Conservation (phyloP, 2,113 vertebrate species). For the Serilophus lunatus region DNA sequence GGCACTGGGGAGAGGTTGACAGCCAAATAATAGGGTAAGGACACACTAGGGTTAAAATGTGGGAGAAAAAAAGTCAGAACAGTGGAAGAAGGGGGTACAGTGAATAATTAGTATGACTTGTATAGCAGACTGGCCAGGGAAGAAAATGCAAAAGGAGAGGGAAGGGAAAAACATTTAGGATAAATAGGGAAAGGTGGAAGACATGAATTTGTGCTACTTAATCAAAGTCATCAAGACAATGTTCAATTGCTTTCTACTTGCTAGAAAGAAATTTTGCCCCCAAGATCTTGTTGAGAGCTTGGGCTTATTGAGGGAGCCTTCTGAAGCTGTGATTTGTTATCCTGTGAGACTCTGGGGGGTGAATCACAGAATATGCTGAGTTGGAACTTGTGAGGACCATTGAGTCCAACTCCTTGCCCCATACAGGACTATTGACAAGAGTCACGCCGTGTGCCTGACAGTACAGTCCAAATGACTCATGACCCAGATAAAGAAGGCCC, state of each 20-base stretch:
- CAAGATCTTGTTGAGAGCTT: neutral
- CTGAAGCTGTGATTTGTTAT: neutral
- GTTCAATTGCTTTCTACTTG: neutral
- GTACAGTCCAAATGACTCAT: neutral
- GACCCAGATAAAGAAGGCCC: neutral
- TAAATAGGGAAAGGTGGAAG: neutral
- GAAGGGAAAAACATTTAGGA: neutral
- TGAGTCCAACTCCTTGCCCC: neutral
- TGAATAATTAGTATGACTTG: neutral
- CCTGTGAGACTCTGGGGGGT: neutral
- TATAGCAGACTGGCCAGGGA: neutral
- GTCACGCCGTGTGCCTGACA: neutral
- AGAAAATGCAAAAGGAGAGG: neutral
- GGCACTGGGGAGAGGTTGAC: neutral
- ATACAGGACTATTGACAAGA: neutral
- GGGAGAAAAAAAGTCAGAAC: neutral
- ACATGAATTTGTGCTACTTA: neutral
- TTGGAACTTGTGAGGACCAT: neutral
- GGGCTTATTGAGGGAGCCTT: neutral
- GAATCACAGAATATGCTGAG: neutral
- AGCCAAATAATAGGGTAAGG: neutral
- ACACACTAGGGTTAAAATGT: neutral
- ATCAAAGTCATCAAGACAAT: neutral
- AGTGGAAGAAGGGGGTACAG: neutral
- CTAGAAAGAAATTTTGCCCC: neutral